Base-by-base conservation (phyloP, 1,140 invertebrate genomes). In the Procambarus virginalis region DNA sequence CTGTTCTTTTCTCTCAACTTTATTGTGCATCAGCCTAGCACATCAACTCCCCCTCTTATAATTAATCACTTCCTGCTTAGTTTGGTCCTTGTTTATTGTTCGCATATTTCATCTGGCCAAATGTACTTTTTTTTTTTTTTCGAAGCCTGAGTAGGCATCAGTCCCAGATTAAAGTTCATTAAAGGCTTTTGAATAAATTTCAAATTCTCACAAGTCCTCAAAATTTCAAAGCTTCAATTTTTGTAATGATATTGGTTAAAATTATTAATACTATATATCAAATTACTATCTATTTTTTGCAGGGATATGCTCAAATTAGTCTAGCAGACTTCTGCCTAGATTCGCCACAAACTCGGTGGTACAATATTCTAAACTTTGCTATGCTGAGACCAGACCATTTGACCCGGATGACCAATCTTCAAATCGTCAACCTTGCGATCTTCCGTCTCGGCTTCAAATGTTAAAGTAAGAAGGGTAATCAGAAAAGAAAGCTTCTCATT, bases 261-360 rank as follows among this genome's bases (percentile, higher is more conserved):
- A 64, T 64, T 64, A 64, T 64, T 64, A 17, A 20, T 64, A 64
- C 34, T 34, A 34, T 9, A 55, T 9, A 12, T 68, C 20, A 17
- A 20, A 17, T 17, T 17, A 20, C 20, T 68, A 2, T 34, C 10
- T 34, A 9, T 79, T 77, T 22, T 77, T 89, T 92, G 93, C 94
- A 99, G 98, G 98, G 98, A 93, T 98, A 97, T 94, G 97, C 97
- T 84, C 98, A 99, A 96, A 97, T 99, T 86, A 99, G 98, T 93
- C 94, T 99, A 92, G 98, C 98, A 84, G 98, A 99, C 94, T 99
- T 99, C 93, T 97, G 97, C 93, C 96, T 97, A 2, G 97, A 97
- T 90, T 95, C 95, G 17, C 96, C 96, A 48, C 96, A 96, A 22
- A 95, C 97, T 48, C 97, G 97, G 93, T 99, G 98, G 98, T 99